phyloP scores from a whole-genome alignment of 1,140 invertebrate genomes.

The Heliconius melpomene region DNA sequence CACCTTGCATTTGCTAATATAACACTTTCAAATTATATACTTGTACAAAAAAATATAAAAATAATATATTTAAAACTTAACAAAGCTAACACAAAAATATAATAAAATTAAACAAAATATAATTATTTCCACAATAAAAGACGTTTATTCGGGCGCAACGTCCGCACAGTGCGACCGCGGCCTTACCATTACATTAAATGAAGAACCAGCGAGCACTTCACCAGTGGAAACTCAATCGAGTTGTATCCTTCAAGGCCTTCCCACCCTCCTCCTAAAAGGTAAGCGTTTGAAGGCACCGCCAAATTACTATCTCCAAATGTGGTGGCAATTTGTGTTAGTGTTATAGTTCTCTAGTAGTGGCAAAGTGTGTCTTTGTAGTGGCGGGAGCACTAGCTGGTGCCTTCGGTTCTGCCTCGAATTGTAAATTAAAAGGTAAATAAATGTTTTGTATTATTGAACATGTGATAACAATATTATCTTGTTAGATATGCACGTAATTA shows the following conservation, averaged over 20 bases:
- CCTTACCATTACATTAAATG: constrained; percentile 43
- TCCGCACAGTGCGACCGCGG: constrained; percentile 20
- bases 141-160: background rate
- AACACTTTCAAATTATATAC: too few species aligned
- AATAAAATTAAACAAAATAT: background rate
- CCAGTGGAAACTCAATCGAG: constrained; percentile 48
- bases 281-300: constrained; percentile 27
- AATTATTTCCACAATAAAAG: background rate
- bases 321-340: constrained; percentile 34
- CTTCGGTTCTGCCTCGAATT: too few species aligned
- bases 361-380: constrained; percentile 6
- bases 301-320: constrained; percentile 27
- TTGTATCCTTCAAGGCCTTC: constrained; percentile 43
- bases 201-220: constrained; percentile 39
- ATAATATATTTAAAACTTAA: too few species aligned
- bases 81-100: background rate
- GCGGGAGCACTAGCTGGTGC: background rate
- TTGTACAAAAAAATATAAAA: too few species aligned
- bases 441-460: too few species aligned
- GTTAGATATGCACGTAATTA: too few species aligned
- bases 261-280: constrained; percentile 27
- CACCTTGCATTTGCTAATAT: too few species aligned
- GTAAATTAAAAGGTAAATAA: too few species aligned
- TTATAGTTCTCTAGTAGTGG: constrained; percentile 28
- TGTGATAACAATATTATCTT: too few species aligned